Conservation (phyloP, 2,797 vertebrate species). For the Selene dorsalis region DNA sequence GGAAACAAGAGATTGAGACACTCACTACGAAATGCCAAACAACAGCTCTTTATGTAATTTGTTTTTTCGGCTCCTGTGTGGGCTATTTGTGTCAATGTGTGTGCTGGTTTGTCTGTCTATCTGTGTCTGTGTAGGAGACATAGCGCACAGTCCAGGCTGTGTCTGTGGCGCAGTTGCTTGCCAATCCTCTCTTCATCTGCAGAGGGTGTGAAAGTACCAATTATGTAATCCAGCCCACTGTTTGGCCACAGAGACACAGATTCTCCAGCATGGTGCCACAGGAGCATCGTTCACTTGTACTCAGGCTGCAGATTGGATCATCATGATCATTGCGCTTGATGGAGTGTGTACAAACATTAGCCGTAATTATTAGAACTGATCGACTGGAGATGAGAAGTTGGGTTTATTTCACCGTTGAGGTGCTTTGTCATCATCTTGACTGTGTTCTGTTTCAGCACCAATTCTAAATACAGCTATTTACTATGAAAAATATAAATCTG, state of each 20-base stretch:
- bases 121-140: constrained; percentile 59
- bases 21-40: constrained; percentile 48
- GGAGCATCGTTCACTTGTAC: constrained; percentile 41
- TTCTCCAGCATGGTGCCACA: constrained; percentile 32
- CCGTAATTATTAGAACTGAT: not conserved
- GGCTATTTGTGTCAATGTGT: constrained; percentile 66
- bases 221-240: constrained; percentile 77
- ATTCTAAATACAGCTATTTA: not conserved
- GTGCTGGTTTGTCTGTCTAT: constrained; percentile 49
- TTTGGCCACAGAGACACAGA: constrained; percentile 52
- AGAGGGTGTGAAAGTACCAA: constrained; percentile 74
- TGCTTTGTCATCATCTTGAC: not conserved
- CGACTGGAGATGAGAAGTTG: not conserved
- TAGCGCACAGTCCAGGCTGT: constrained; percentile 56
- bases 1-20: constrained; percentile 42
- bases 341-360: not conserved
- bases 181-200: constrained; percentile 72
- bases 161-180: constrained; percentile 54
- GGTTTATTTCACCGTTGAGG: not conserved
- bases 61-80: constrained; percentile 63
- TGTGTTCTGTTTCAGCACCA: not conserved
- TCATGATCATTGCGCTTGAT: not conserved
- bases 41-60: constrained; percentile 74
- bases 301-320: constrained; percentile 5
- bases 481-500: not conserved